A percentile compares a stretch with the other conserved stretches of the same genome.
Evolutionary conservation across 2,888 invertebrate genomes (phyloP).

Genomic region (Scelioninae gen. 1): DNA sequence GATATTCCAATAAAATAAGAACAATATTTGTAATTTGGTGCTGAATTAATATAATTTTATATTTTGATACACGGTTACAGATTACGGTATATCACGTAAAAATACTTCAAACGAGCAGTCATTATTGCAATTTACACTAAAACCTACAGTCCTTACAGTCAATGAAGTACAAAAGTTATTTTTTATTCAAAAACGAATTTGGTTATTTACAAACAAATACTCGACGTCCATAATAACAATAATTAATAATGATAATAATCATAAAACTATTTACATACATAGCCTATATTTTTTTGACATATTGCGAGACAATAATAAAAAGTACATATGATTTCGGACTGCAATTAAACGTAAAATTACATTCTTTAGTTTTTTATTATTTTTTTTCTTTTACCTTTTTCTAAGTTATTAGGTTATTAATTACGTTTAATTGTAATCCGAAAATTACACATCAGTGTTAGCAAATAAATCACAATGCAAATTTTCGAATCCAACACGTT

Average conservation of each 20-base stretch:
- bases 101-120: constrained; percentile 25
- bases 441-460: constrained; percentile 8
- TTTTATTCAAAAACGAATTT: too few species aligned
- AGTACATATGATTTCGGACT: neutral
- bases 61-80: constrained; percentile 44
- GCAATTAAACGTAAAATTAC: constrained; percentile 23
- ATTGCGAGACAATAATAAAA: constrained; percentile 13
- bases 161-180: constrained; percentile 28
- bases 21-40: constrained; percentile 42
- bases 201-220: constrained; percentile 38
- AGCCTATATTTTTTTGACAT: constrained; percentile 23
- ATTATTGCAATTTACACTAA: constrained; percentile 13
- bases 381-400: neutral
- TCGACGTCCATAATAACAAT: constrained; percentile 10
- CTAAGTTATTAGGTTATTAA: neutral
- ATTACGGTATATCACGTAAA: constrained; percentile 19
- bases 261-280: constrained; percentile 17
- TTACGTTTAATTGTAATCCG: constrained; percentile 26
- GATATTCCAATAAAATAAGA: constrained; percentile 44
- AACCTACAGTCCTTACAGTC: constrained; percentile 32
- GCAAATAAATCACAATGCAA: constrained; percentile 8
- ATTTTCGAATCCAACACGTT: neutral
- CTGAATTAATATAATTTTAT: constrained; percentile 30
- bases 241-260: constrained; percentile 13
- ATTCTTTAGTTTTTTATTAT: neutral